Conservation (phyloP, 1,140 invertebrate species). For the Campoletis sonorensis region DNA sequence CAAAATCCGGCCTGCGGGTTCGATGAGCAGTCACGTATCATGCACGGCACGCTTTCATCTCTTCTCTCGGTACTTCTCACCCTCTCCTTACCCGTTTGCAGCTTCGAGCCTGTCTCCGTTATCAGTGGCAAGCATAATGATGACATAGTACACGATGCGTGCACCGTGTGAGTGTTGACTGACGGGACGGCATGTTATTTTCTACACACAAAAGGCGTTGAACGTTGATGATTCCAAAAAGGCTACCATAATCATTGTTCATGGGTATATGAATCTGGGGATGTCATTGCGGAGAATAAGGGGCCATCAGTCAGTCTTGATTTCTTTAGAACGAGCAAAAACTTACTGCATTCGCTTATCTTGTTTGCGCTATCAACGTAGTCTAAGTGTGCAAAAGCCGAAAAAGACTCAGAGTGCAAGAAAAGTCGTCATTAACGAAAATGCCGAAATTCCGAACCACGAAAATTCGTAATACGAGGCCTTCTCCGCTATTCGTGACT, state of each 20-base stretch:
- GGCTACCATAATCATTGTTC: not conserved
- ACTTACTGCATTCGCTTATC: too few species aligned
- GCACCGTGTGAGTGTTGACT: not conserved
- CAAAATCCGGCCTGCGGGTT: not conserved
- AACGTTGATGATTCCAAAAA: not conserved
- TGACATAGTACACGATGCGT: slow-evolving; percentile 6
- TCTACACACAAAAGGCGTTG: not conserved
- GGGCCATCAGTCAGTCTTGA: too few species aligned
- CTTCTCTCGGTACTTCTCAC: slow-evolving; percentile 1
- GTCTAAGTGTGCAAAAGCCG: too few species aligned
- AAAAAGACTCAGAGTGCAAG: not conserved
- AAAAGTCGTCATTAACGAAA: slow-evolving; percentile 3
- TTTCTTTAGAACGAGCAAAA: too few species aligned
- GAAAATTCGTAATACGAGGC: slow-evolving; percentile 33
- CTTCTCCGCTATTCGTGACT: slow-evolving; percentile 60
- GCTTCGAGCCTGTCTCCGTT: slow-evolving; percentile 12
- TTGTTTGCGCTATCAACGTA: too few species aligned
- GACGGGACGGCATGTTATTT: not conserved
- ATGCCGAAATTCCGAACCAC: slow-evolving; percentile 1
- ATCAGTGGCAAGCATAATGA: slow-evolving; percentile 5
- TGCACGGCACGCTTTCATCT: slow-evolving; percentile 45
- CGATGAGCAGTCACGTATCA: slow-evolving; percentile 45
- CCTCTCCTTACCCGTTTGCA: not conserved
- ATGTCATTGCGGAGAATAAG: too few species aligned
- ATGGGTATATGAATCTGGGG: not conserved